Base-by-base conservation (phyloP, 2,113 vertebrate genomes). In the Dicerorhinus sumatrensis region DNA sequence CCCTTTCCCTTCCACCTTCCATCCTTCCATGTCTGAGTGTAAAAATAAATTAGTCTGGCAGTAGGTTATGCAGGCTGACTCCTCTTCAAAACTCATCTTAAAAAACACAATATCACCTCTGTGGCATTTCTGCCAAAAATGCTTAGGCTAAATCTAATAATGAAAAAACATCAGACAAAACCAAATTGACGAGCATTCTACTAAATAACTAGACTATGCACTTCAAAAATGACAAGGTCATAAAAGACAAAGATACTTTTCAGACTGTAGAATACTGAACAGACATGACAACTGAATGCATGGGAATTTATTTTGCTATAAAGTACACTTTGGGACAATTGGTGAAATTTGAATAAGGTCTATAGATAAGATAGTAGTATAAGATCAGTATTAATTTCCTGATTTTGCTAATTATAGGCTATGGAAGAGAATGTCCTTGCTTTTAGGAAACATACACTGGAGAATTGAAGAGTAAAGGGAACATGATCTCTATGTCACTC, bases 381-480 rank as follows among this genome's bases (percentile, higher is more conserved):
- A 31, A 46, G 4, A 58, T 81, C 13, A 81, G 17, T 56, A 46
- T 81, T 79, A 73, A n/a, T 81, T 90, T 93, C n/a, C 33, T 56
- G 36, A 62, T 89, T 97, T 95, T 77, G 62, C 29, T 95, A 39
- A 42, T 72, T 87, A 21, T 75, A 73, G 27, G 36, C 18, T 63
- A 16, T 39, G 7, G 39, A 76, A 91, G 25, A 91, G 8, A 91
- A 92, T 75, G 31, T 56, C 25, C 39, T 90, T 77, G 83, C 14
- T 92, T 94, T 96, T 95, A 83, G 70, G 42, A 88, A 89, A 65
- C 20, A 84, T 13, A 65, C 6, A 13, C 14, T 70, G 2, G 29
- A 83, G 6, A 77, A 82, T 67, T 95, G 87, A 79, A 91, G 54
- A 90, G 33, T 82, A 76, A 87, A 90, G 14, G 48, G 12, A 9